phyloP scores from a whole-genome alignment of 2,888 invertebrate genomes.

The Campopleginae sp. region DNA sequence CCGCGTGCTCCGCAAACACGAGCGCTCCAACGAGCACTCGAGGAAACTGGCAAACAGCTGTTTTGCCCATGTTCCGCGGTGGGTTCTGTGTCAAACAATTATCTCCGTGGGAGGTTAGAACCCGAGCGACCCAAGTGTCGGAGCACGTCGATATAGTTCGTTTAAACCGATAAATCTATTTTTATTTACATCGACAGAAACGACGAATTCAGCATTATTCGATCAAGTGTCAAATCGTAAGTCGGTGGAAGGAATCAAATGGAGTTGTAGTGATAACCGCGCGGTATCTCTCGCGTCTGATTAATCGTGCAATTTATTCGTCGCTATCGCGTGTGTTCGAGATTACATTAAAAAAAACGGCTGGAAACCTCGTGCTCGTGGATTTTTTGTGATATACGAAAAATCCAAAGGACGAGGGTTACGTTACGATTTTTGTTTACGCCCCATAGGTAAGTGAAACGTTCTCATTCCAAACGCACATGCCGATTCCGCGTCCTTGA shows the following conservation, averaged over 20 bases:
- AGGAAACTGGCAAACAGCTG: slow-evolving; percentile 77
- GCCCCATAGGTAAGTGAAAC: neutral
- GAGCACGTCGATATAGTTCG: slow-evolving; percentile 67
- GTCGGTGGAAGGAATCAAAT: neutral
- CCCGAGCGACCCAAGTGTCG: slow-evolving; percentile 58
- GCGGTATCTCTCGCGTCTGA: slow-evolving; percentile 6
- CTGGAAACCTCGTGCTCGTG: neutral
- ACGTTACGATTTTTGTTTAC: neutral
- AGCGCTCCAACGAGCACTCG: slow-evolving; percentile 64
- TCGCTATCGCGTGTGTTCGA: neutral
- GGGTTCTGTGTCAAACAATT: slow-evolving; percentile 73
- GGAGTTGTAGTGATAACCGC: neutral
- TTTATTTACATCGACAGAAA: slow-evolving; percentile 72
- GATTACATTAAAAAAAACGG: neutral
- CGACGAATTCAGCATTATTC: slow-evolving; percentile 35
- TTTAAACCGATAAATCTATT: slow-evolving; percentile 56
- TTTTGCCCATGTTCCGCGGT: slow-evolving; percentile 69
- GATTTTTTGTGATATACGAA: neutral
- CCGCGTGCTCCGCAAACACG: too few relatives aligned
- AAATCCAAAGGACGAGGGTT: neutral
- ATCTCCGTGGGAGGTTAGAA: slow-evolving; percentile 78
- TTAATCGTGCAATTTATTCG: neutral
- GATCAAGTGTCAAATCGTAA: slow-evolving; percentile 17
- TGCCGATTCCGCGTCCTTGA: neutral
- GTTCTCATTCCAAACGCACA: neutral